Evolutionary conservation across 2,797 vertebrate genomes (phyloP), one percentile per base, ranked within the genome.

Genomic region (Clarias fuscus): DNA sequence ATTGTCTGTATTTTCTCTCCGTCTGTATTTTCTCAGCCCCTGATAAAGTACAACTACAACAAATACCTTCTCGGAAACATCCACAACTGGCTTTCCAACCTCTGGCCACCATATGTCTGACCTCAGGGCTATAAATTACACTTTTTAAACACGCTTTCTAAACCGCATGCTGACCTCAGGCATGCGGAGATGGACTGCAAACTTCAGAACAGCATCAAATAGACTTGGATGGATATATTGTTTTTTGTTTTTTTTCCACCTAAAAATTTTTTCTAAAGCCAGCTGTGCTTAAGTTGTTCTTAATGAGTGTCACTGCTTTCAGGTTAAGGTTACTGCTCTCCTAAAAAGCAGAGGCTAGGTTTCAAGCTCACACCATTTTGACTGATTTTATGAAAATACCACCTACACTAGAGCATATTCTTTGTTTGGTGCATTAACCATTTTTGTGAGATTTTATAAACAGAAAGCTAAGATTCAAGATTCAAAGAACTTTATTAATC

Each of bases 401-500:
- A 61, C 72, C 20, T 62, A 70, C 20, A 15, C 30, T 70, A 18
- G 59, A 78, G 83, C n/a, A 86, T 78, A 81, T 77, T 56, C 18
- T 78, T 70, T 78, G 90, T 86, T 86, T 61, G 79, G 85, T 86
- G 88, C 86, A 91, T 91, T 30, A 90, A 89, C 91, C 70, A 91
- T 92, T 75, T 53, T 76, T 56, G n/a, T 30, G n/a, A 58, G 15
- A 58, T 76, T 76, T 58, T 77, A 58, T 30, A 58, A 56, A 27
- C n/a, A 77, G 53, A 77, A 5, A 58, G 53, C 15, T 20, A 27
- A 56, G n/a, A 76, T n/a, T n/a, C n/a, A n/a, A n/a, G n/a, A n/a
- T n/a, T n/a, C n/a, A n/a, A n/a, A n/a, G n/a, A n/a, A n/a, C n/a
- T n/a, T n/a, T n/a, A n/a, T n/a, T n/a, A n/a, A n/a, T n/a, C n/a